Conservation (phyloP, 1,140 invertebrate genomes). For the Acromyrmex heyeri region DNA sequence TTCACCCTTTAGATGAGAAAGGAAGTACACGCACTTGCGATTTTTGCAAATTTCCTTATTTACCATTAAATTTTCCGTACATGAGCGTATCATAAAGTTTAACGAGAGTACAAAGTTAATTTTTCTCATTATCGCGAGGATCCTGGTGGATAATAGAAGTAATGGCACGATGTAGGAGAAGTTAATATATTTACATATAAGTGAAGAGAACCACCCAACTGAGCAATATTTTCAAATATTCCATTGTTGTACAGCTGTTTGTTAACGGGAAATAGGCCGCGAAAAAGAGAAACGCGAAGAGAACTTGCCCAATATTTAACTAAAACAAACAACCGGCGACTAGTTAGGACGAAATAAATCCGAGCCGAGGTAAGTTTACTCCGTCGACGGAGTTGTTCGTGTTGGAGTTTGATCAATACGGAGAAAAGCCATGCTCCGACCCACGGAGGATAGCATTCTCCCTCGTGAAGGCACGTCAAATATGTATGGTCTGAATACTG, state of each 20-base stretch:
- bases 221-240: slow-evolving; percentile 48
- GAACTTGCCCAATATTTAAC: slow-evolving; percentile 45
- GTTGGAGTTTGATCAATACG: slow-evolving; percentile 65
- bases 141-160: not conserved
- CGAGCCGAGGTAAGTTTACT: slow-evolving; percentile 32
- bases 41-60: slow-evolving; percentile 12
- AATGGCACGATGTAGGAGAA: not conserved
- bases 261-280: not conserved
- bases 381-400: slow-evolving; percentile 41
- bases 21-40: not conserved
- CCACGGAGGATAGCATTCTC: slow-evolving; percentile 51
- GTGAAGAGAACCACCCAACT: not conserved
- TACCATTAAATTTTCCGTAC: not conserved
- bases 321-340: slow-evolving; percentile 39
- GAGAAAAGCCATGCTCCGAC: slow-evolving; percentile 47
- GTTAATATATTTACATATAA: slow-evolving; percentile 22
- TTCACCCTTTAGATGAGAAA: too few species aligned
- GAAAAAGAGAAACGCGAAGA: slow-evolving; percentile 19
- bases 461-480: slow-evolving; percentile 54
- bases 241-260: slow-evolving; percentile 2
- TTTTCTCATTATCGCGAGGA: slow-evolving; percentile 33
- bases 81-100: not conserved
- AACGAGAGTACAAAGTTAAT: slow-evolving; percentile 22
- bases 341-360: slow-evolving; percentile 59
- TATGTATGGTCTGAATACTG: slow-evolving; percentile 55